Evolutionary conservation across 2,888 invertebrate genomes (phyloP), one percentile per base, ranked within the genome.

Genomic region (Hyalella azteca): DNA sequence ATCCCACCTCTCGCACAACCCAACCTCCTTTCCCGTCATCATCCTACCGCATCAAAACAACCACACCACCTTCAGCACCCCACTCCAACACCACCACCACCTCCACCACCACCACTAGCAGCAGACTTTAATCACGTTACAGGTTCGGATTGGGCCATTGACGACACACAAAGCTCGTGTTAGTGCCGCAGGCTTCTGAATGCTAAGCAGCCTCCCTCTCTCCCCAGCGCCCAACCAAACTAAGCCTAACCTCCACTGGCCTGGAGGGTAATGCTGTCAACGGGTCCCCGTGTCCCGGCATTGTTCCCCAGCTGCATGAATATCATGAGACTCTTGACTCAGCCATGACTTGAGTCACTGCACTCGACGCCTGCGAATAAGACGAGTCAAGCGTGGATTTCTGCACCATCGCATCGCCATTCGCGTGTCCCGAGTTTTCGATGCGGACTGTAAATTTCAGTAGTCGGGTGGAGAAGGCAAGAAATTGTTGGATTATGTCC

Each of bases 381-480:
- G n/a, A n/a, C n/a, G n/a, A n/a, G n/a, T n/a, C n/a, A n/a, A n/a
- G n/a, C n/a, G n/a, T n/a, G n/a, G n/a, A n/a, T n/a, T n/a, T 45
- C 45, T 15, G 45, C 9, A 45, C 15, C 45, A 5, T 19, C 32
- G 66, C 36, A 19, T 66, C 66, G 36, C 66, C 36, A 13, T 29
- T 66, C 36, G 32, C 45, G 15, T 11, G 45, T 66, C 36, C 15
- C 5, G 19, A 36, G 36, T 66, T 66, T 32, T 36, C 9, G 66
- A 66, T 54, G 54, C 54, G 54, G 22, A 29, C 9, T 9, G 26
- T 29, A 54, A 54, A 29, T 54, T 54, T 54, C 54, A 54, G 29
- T 36, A 66, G 66, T 66, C 66, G 36, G n/a, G 66, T 36, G 29
- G 66, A 32, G 66, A 66, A 66, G 66, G 66, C 15, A 36, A 66